phyloP scores from a whole-genome alignment of 2,113 vertebrate genomes.

The Elgaria multicarinata region DNA sequence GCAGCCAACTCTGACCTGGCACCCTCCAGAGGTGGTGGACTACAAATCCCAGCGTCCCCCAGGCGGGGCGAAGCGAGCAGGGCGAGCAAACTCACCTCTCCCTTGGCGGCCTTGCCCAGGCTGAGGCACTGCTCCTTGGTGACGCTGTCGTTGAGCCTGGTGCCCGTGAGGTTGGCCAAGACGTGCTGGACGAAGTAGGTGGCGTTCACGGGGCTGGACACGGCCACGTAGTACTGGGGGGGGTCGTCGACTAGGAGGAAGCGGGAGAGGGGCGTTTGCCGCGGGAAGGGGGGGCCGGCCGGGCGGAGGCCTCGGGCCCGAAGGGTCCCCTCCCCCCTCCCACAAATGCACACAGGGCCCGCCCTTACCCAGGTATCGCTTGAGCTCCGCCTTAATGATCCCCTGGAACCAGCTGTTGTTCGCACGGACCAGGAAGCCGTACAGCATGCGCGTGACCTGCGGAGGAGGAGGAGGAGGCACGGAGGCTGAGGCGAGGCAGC shows the following conservation, averaged over 20 bases:
- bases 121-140: conserved; percentile 86
- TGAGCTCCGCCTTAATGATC: conserved; percentile 78
- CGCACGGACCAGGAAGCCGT: conserved; percentile 86
- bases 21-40: no score
- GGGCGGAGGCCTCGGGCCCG: neutral
- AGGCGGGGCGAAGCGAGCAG: no score
- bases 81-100: conserved; percentile 75
- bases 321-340: neutral
- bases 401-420: conserved; percentile 95
- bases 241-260: conserved; percentile 74
- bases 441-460: conserved; percentile 89
- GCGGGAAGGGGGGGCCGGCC: neutral
- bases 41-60: no score
- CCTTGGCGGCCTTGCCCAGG: conserved; percentile 74
- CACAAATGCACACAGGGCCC: neutral
- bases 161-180: conserved; percentile 90
- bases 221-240: conserved; percentile 88
- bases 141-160: conserved; percentile 61
- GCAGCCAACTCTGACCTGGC: no score
- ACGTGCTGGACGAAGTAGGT: conserved; percentile 84
- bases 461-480: neutral
- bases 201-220: conserved; percentile 76
- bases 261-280: neutral
- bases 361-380: conserved; percentile 78
- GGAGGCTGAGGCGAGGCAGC: neutral